Evolutionary conservation across 92 coral and sea anemone species (phyloP).

Genomic region (Virgularia gustaviana): DNA sequence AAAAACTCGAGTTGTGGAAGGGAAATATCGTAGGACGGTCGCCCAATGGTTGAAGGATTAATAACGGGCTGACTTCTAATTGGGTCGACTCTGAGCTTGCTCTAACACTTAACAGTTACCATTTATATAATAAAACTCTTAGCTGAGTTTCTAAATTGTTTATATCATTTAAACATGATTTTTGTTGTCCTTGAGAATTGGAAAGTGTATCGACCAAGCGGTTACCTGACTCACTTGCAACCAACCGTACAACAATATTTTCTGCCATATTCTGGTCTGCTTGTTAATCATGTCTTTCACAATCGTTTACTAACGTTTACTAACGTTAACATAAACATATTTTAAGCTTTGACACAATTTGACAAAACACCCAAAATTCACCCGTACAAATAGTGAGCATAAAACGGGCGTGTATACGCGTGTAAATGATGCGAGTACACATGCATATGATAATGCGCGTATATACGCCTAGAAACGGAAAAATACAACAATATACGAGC

Average conservation of each 20-base stretch:
- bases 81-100: conserved; percentile 38
- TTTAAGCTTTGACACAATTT: too few relatives aligned
- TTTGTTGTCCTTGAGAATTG: conserved; percentile 23
- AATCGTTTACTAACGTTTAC: conserved; percentile 10
- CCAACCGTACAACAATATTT: conserved; percentile 27
- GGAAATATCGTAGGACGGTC: conserved; percentile 18
- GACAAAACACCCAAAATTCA: too few relatives aligned
- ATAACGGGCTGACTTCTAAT: neutral
- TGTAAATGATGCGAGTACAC: too few relatives aligned
- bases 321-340: too few relatives aligned
- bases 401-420: too few relatives aligned
- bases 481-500: too few relatives aligned
- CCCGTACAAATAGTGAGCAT: too few relatives aligned
- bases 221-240: neutral
- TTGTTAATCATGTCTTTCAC: conserved; percentile 3
- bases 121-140: conserved; percentile 23
- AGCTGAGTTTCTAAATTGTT: conserved; percentile 25
- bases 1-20: conserved; percentile 39
- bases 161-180: neutral
- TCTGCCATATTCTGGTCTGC: conserved; percentile 34
- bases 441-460: too few relatives aligned
- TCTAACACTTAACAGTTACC: conserved; percentile 32
- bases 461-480: too few relatives aligned
- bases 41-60: neutral
- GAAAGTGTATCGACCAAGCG: conserved; percentile 22